Conservation (phyloP, 1,140 invertebrate species). For the Drosophila pectinifera region DNA sequence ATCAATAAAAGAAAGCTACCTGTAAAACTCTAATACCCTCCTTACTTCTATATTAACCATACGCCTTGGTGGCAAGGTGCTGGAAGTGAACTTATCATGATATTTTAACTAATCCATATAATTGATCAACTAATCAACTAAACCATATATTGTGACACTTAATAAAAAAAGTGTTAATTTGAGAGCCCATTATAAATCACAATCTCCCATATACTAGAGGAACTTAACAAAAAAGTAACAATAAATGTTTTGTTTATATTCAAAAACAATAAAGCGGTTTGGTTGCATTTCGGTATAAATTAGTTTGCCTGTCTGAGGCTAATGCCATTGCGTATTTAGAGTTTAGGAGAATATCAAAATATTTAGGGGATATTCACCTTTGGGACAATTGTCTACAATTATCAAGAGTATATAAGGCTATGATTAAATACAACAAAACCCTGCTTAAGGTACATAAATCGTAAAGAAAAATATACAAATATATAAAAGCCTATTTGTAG, state of each 20-base stretch:
- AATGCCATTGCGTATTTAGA: neutral
- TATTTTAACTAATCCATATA: too few species aligned
- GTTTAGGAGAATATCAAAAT: neutral
- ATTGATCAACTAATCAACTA: too few species aligned
- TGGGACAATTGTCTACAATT: too few species aligned
- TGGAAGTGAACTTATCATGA: too few species aligned
- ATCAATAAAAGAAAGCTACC: too few species aligned
- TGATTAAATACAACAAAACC: too few species aligned
- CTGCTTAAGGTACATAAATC: too few species aligned
- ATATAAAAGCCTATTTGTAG: neutral
- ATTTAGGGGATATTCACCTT: neutral
- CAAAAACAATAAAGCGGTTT: constrained; percentile 10
- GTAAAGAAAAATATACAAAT: too few species aligned
- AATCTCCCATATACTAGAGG: neutral
- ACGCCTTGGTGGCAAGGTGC: too few species aligned
- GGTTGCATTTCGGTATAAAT: constrained; percentile 8
- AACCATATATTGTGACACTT: neutral
- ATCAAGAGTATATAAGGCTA: too few species aligned
- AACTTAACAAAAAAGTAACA: neutral
- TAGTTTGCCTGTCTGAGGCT: neutral
- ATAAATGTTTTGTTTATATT: neutral
- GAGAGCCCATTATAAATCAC: neutral
- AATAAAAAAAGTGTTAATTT: neutral
- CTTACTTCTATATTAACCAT: too few species aligned
- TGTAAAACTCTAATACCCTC: too few species aligned